Percentiles rank a stretch among this genome's conserved stretches.
Evolutionary conservation across 2,797 vertebrate genomes (phyloP).

Genomic region (Squalus acanthias): DNA sequence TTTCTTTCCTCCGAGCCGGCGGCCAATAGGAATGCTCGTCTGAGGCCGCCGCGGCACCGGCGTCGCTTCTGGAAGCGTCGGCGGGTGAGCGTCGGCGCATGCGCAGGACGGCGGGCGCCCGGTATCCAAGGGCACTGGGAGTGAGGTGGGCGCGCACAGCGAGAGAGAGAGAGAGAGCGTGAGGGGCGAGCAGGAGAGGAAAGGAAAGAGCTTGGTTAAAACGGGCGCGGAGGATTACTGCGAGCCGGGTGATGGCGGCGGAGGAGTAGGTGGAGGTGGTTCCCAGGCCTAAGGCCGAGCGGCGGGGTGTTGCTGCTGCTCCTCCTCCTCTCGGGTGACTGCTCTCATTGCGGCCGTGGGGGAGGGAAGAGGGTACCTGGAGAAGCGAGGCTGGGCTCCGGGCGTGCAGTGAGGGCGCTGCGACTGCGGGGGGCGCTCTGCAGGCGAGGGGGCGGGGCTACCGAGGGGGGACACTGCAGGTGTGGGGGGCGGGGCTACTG

Average conservation of each 20-base stretch:
- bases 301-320: neutral
- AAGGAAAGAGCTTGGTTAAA: too few relatives aligned
- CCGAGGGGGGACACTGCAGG: too few relatives aligned
- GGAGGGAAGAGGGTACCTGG: too few relatives aligned
- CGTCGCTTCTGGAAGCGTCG: neutral
- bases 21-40: neutral
- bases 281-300: neutral
- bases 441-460: too few relatives aligned
- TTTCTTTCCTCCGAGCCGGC: neutral
- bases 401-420: too few relatives aligned
- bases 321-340: too few relatives aligned
- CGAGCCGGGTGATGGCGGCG: neutral
- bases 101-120: neutral
- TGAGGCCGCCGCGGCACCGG: neutral
- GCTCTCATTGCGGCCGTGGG: too few relatives aligned
- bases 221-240: too few relatives aligned
- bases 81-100: neutral
- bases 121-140: slow-evolving; percentile 23
- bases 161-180: neutral
- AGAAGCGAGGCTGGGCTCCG: too few relatives aligned
- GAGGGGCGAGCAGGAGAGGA: neutral
- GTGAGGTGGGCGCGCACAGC: neutral
- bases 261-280: neutral
- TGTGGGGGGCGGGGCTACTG: too few relatives aligned
- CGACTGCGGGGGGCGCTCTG: too few relatives aligned